Evolutionary conservation across 2,113 vertebrate species (phyloP).

Genomic region (Lepidothrix coronata): DNA sequence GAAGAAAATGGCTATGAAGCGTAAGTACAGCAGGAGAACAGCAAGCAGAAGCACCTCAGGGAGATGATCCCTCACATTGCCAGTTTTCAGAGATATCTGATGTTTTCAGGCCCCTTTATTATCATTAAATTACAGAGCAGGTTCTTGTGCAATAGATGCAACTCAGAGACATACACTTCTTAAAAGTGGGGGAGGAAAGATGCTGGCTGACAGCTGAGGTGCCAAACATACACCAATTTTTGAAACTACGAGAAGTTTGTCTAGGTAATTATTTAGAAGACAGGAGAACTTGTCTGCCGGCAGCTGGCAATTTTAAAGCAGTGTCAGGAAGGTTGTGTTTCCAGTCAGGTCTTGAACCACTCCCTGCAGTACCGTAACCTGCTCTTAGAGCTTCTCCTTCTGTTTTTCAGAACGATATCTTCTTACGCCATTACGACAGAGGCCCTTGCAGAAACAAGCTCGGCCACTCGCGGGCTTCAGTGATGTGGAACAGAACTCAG

Average conservation of each 20-base stretch:
- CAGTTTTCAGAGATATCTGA: neutral
- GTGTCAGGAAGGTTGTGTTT: neutral
- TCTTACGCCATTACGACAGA: conserved; percentile 96
- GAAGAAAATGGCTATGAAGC: neutral
- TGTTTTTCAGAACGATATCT: conserved; percentile 91
- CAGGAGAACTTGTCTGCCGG: neutral
- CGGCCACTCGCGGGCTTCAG: conserved; percentile 92
- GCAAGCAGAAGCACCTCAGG: neutral
- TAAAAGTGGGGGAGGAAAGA: neutral
- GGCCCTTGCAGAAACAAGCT: conserved; percentile 96
- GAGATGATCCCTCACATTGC: neutral
- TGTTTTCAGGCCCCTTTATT: neutral
- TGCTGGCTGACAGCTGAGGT: neutral
- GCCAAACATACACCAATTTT: neutral
- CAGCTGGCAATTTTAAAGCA: neutral
- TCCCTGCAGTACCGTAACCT: neutral
- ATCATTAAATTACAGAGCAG: neutral
- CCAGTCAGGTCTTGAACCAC: neutral
- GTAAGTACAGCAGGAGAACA: neutral
- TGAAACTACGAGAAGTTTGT: neutral
- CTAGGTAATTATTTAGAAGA: neutral
- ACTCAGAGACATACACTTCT: neutral
- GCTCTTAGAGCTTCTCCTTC: neutral
- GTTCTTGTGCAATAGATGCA: neutral
- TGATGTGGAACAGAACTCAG: conserved; percentile 98